Evolutionary conservation across 2,888 invertebrate genomes (phyloP), one percentile per base, ranked within the genome.

Genomic region (Troides helena): DNA sequence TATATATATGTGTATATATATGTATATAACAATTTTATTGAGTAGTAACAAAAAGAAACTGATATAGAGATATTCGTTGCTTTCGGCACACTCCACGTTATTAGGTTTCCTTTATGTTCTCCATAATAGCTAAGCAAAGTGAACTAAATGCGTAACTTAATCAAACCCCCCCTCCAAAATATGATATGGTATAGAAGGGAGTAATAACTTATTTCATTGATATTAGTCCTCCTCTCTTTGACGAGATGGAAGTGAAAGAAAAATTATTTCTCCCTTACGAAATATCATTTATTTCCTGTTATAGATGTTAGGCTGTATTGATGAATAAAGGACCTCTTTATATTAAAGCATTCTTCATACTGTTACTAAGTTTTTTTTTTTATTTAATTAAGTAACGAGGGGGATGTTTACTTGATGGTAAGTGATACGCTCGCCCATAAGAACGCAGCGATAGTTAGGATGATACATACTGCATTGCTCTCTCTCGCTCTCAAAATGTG

Each of bases 171-270:
- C 60, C 21, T 21, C 25, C 39, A 39, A 14, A 60, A 25, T 30
- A 25, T 36, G 17, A 18, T 60, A 14, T 5, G 30, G 17, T 36
- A 60, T 60, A 18, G 36, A 39, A 60, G 36, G 14, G 60, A 60
- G 30, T 60, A 60, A 60, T 60, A 60, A 60, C 60, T 60, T 14
- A 36, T 60, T 30, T 30, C 18, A 60, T 36, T 30, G 60, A 60
- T 60, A 60, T 23, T 30, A 25, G 7, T 18, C 36, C 17, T 60
- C n/a, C 30, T 12, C 18, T 60, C 60, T 60, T 60, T 60, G 60
- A 58, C n/a, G n/a, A 58, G 21, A 58, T 58, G 12, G 10, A 10
- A 58, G 23, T 23, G 23, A 58, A 58, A n/a, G 58, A 58, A 58
- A 21, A 58, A 39, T 58, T 58, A 21, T 58, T 58, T 53, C 53